Evolutionary conservation across 1,140 invertebrate genomes (phyloP), one percentile per base, ranked within the genome.

Genomic region (Helicoverpa armigera): DNA sequence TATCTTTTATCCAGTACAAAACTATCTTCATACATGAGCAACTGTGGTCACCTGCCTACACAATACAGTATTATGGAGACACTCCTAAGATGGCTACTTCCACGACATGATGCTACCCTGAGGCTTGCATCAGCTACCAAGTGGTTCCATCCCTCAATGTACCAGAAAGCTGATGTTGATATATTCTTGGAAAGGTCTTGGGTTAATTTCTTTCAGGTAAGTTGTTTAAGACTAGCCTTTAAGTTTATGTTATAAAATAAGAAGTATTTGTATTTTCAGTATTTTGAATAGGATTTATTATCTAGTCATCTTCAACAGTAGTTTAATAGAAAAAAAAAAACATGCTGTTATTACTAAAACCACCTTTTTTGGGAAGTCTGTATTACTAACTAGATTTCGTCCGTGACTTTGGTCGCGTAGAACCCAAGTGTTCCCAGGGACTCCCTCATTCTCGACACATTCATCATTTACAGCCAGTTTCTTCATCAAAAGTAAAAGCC

Each of bases 61-160:
- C 92, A 93, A 79, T 88, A 85, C 60, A 80, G 75, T 58, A 87
- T 88, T 4, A 74, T 93, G 79, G 92, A 93, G 65, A 85, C 87
- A 0, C 35, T 93, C 1, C 43, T 93, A 1, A 84, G 92, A 2
- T 93, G 92, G 92, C 70, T 93, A 9, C 23, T 90, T 56, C 88
- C 88, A 0, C 85, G 91, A 0, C 82, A 89, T 0, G 82, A 90
- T 9, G 51, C 50, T 0, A 53, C 67, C 1, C 72, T 91, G 0
- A 73, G 90, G n/a, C 65, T 29, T 2, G 51, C 82, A 3, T 89
- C 89, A 0, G 90, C 89, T 1, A 14, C 31, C 0, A 80, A 81
- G 5, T 93, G 92, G 92, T 91, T 92, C 53, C 88, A 88, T 0
- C 7, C n/a, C 0, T 0, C 51, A 3, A n/a, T 85, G 11, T 91